These are phyloP conservation scores for Lycorma delicatula DNA, from an alignment of 1,140 invertebrate species.

Conservation along the genomic window DNA sequence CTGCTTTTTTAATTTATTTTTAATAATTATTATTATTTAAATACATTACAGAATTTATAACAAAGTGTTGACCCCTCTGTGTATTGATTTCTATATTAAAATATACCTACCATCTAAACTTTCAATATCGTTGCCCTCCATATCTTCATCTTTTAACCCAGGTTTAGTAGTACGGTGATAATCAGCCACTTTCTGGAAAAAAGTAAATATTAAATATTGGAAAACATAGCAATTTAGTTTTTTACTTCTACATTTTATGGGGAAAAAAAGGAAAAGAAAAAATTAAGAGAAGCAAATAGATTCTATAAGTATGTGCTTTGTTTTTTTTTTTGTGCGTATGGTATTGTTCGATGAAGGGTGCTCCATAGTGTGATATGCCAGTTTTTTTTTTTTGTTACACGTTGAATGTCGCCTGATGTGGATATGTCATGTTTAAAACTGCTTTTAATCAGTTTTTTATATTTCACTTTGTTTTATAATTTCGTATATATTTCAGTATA, in stretches of 20 bases:
- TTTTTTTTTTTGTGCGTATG: neutral
- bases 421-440: too few relatives aligned
- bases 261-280: neutral
- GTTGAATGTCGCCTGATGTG: too few relatives aligned
- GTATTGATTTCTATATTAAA: neutral
- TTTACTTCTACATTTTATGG: neutral
- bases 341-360: neutral
- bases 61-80: neutral
- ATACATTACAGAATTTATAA: neutral
- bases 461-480: too few relatives aligned
- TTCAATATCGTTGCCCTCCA: neutral
- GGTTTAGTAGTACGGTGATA: neutral
- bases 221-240: neutral
- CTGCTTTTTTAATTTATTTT: neutral
- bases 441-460: too few relatives aligned
- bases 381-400: too few relatives aligned
- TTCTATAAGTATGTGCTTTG: neutral
- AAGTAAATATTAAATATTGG: neutral
- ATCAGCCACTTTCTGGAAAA: neutral
- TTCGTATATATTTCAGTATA: too few relatives aligned
- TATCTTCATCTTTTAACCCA: neutral
- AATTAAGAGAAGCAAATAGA: neutral
- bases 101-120: neutral
- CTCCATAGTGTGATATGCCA: neutral
- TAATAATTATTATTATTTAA: neutral